Conservation (phyloP, 2,888 invertebrate genomes). For the Strigamia transsilvanica region DNA sequence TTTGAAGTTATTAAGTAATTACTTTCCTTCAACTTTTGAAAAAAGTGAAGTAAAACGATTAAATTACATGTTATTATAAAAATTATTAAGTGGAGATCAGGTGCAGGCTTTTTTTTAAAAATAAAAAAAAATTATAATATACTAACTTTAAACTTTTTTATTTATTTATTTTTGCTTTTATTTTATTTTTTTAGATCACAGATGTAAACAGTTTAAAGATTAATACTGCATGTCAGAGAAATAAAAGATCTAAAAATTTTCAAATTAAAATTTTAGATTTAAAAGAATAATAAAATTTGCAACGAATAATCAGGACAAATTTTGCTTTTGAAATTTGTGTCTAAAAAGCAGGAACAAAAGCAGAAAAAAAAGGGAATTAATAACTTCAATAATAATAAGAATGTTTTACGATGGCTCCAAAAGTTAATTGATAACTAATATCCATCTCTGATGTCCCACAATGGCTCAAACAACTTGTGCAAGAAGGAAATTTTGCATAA, state of each 20-base stretch:
- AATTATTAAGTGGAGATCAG: neutral
- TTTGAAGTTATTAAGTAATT: neutral
- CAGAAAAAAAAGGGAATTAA: neutral
- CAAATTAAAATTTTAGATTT: neutral
- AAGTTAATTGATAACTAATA: constrained; percentile 7
- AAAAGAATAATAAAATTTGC: neutral
- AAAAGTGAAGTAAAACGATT: too few relatives aligned
- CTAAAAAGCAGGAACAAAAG: too few relatives aligned
- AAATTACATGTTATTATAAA: neutral
- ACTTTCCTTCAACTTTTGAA: neutral
- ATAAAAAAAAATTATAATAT: neutral
- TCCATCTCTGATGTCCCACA: constrained; percentile 9
- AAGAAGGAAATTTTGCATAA: constrained; percentile 20
- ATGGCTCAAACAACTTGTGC: constrained; percentile 20
- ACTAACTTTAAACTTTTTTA: neutral
- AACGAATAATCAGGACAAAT: neutral
- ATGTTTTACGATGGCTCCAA: neutral
- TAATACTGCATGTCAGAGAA: neutral
- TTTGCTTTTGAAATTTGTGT: neutral
- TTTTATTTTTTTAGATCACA: neutral
- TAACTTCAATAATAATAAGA: neutral
- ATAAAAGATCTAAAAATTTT: neutral
- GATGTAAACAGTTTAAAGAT: neutral
- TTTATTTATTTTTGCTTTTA: neutral
- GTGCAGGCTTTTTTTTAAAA: neutral